A percentile compares a stretch with the other conserved stretches of the same genome.
Conservation (phyloP, 1,140 invertebrate species). For the Drosophila dunni region DNA sequence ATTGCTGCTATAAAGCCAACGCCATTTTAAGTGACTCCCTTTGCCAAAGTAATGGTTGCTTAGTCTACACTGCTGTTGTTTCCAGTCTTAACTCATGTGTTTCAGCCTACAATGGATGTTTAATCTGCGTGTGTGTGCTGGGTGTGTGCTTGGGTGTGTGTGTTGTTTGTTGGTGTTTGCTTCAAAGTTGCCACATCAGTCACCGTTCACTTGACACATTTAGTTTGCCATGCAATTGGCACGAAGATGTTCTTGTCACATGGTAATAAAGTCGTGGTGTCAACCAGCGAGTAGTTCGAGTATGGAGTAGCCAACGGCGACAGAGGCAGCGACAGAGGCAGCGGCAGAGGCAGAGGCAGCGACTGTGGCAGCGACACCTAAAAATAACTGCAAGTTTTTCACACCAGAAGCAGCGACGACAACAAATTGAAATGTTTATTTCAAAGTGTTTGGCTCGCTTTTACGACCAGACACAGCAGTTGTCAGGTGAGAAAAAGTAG, state of each 20-base stretch:
- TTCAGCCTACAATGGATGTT: not conserved
- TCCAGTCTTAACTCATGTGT: slow-evolving; percentile 54
- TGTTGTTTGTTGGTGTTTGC: slow-evolving; percentile 23
- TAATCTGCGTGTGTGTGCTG: not conserved
- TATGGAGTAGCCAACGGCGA: too few relatives aligned
- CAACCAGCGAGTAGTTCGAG: slow-evolving; percentile 10
- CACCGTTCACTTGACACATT: slow-evolving; percentile 84
- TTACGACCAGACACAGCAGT: slow-evolving; percentile 43
- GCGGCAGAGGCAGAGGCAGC: not conserved
- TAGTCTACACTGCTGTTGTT: not conserved
- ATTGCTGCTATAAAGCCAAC: slow-evolving; percentile 67
- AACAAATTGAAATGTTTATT: slow-evolving; percentile 81
- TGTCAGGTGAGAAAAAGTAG: slow-evolving; percentile 61
- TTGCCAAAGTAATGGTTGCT: not conserved
- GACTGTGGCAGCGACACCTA: slow-evolving; percentile 44
- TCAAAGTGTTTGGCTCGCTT: slow-evolving; percentile 59
- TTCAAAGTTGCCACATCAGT: slow-evolving; percentile 84
- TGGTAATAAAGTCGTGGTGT: slow-evolving; percentile 58
- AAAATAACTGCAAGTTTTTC: slow-evolving; percentile 77
- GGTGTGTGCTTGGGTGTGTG: slow-evolving; percentile 1
- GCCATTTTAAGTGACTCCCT: slow-evolving; percentile 59
- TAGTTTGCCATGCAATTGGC: slow-evolving; percentile 71
- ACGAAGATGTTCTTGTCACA: slow-evolving; percentile 73
- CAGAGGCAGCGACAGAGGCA: too few relatives aligned
- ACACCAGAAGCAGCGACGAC: slow-evolving; percentile 63